Conservation (phyloP, 2,888 invertebrate genomes). For the Laothoe populi region DNA sequence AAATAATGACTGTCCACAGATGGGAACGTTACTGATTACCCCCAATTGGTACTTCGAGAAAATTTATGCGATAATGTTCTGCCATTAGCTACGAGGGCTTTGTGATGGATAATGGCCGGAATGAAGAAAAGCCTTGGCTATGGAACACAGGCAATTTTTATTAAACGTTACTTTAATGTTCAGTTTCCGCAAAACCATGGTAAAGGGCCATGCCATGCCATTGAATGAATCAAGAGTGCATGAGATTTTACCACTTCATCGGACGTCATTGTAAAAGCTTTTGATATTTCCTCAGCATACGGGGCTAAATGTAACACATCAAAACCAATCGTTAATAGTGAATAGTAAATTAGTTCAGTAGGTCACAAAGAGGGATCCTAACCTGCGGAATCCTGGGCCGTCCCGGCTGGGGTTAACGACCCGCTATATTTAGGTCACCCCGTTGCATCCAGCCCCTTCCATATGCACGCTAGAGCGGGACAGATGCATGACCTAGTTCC, state of each 20-base stretch:
- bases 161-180: background rate
- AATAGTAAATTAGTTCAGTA: slow-evolving; percentile 28
- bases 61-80: slow-evolving; percentile 1
- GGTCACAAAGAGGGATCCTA: slow-evolving; percentile 27
- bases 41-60: slow-evolving; percentile 14
- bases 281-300: background rate
- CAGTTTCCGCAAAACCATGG: background rate
- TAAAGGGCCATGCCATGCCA: too few relatives aligned
- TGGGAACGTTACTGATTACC: slow-evolving; percentile 13
- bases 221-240: too few relatives aligned
- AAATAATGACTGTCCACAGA: slow-evolving; percentile 19
- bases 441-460: slow-evolving; percentile 13
- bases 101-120: background rate
- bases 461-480: slow-evolving; percentile 20
- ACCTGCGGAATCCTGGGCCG: slow-evolving; percentile 27
- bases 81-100: background rate
- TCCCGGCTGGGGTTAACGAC: slow-evolving; percentile 30
- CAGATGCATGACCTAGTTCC: slow-evolving; percentile 17
- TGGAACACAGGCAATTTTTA: background rate
- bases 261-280: background rate
- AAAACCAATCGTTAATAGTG: slow-evolving; percentile 15
- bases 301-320: background rate
- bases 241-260: background rate
- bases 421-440: slow-evolving; percentile 31
- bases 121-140: background rate